Evolutionary conservation across 2,888 invertebrate genomes (phyloP).

Genomic region (Helleia helle): DNA sequence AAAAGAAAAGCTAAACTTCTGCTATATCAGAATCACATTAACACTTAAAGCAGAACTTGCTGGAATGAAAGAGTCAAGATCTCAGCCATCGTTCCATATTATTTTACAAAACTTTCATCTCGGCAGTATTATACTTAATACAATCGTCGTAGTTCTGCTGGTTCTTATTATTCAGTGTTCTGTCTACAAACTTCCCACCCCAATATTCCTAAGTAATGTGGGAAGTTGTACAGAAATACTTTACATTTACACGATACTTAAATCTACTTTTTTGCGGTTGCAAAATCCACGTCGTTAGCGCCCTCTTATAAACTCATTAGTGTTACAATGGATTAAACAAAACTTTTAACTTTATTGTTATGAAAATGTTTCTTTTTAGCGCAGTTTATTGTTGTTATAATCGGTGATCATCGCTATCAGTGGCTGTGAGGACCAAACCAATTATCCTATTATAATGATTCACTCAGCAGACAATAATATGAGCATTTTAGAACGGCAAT

Average conservation of each 20-base stretch:
- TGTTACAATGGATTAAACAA: neutral
- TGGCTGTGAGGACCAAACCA: too few relatives aligned
- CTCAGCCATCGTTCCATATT: slow-evolving; percentile 19
- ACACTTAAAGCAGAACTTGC: neutral
- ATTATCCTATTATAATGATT: too few relatives aligned
- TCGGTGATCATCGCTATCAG: too few relatives aligned
- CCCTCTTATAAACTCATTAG: neutral
- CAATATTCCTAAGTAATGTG: slow-evolving; percentile 51
- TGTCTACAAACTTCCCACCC: slow-evolving; percentile 49
- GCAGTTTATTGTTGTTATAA: neutral
- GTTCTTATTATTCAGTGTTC: slow-evolving; percentile 53
- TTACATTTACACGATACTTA: slow-evolving; percentile 25
- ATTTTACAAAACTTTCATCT: slow-evolving; percentile 21
- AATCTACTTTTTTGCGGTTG: slow-evolving; percentile 11
- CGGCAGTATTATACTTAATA: slow-evolving; percentile 39
- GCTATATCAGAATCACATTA: neutral
- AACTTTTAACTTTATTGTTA: neutral
- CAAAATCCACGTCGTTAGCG: neutral
- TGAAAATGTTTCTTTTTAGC: neutral
- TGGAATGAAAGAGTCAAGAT: neutral
- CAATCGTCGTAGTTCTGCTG: slow-evolving; percentile 39
- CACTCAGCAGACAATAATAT: too few relatives aligned
- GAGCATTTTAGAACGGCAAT: too few relatives aligned
- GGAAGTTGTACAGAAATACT: slow-evolving; percentile 31
- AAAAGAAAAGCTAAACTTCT: neutral